These are phyloP conservation scores for Melipona quadrifasciata DNA, from an alignment of 1,140 invertebrate species.

Conservation along the genomic window DNA sequence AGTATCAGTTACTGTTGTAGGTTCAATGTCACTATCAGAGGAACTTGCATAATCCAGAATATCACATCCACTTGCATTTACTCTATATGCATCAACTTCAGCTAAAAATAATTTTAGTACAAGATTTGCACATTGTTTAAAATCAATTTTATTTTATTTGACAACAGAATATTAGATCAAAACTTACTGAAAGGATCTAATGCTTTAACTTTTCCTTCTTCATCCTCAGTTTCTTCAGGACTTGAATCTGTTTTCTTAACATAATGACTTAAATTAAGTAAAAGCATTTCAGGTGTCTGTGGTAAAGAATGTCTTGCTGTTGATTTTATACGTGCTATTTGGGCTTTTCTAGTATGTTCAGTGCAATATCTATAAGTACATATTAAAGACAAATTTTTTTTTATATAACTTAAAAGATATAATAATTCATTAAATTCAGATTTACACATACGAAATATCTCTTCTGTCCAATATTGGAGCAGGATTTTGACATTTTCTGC, in stretches of 20 bases:
- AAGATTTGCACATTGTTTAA: neutral
- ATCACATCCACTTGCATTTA: constrained; percentile 83
- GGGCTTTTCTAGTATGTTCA: constrained; percentile 85
- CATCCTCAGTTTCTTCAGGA: constrained; percentile 69
- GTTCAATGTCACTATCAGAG: constrained; percentile 88
- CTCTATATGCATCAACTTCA: constrained; percentile 83
- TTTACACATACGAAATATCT: constrained; percentile 82
- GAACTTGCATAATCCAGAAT: constrained; percentile 89
- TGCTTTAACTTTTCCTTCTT: constrained; percentile 70
- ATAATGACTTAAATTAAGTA: constrained; percentile 83
- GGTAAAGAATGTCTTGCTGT: constrained; percentile 82
- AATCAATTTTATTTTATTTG: neutral
- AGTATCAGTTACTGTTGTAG: constrained; percentile 85
- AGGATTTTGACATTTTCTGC: constrained; percentile 88
- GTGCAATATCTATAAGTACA: constrained; percentile 83
- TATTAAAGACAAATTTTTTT: neutral
- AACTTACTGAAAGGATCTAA: constrained; percentile 84
- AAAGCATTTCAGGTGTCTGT: constrained; percentile 84
- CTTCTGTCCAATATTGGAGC: constrained; percentile 86
- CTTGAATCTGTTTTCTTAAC: constrained; percentile 73
- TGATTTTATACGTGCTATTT: constrained; percentile 83
- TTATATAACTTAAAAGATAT: neutral
- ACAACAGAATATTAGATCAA: constrained; percentile 17
- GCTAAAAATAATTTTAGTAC: constrained; percentile 73
- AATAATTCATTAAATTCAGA: neutral